Base-by-base conservation (phyloP, 2,888 invertebrate genomes). In the Bruchidius siliquastri region DNA sequence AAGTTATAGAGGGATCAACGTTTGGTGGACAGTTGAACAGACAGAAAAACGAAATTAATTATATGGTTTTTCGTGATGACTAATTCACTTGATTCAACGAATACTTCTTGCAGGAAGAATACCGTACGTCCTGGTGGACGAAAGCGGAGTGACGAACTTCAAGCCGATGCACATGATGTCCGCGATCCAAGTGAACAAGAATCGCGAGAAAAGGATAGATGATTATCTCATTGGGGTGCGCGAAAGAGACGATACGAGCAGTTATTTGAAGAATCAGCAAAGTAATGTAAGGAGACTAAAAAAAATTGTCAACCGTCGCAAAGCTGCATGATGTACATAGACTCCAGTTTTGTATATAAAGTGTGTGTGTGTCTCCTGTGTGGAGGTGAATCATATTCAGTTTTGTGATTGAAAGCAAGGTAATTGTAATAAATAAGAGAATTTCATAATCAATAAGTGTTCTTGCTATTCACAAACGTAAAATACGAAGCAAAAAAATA, bases 151-250 rank as follows among this genome's bases (percentile, higher is more conserved):
- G 66, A 90, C 90, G 74, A 91, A 92, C 81, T 94, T 94, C 82
- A 93, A 93, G 82, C 94, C 94, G 22, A 87, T 93, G 79, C 92
- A 93, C 82, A 93, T 92, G 74, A 92, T 93, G 84, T 91, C 91
- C 26, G 92, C 92, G 0, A 85, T 93, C 73, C 81, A 81, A 69
- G 78, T 81, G 68, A 82, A 81, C 20, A 81, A 82, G 81, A 82
- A 82, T 75, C 80, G 81, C 68, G 84, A 83, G 71, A 83, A 82
- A 76, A 79, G 82, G 8, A 81, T 83, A 74, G 83, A 83, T 30
- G 83, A 84, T 75, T 85, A 84, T 77, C 77, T 82, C 18, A 82
- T 80, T 74, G 82, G 81, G 4, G 79, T 79, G n/a, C 78, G 83
- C 69, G 79, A 82, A 73, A 75, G 78, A 69, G 78, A 80, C 74